Percentiles rank a stretch among this genome's conserved stretches.
phyloP scores from a whole-genome alignment of 1,140 invertebrate genomes.

The Platyura marginata region DNA sequence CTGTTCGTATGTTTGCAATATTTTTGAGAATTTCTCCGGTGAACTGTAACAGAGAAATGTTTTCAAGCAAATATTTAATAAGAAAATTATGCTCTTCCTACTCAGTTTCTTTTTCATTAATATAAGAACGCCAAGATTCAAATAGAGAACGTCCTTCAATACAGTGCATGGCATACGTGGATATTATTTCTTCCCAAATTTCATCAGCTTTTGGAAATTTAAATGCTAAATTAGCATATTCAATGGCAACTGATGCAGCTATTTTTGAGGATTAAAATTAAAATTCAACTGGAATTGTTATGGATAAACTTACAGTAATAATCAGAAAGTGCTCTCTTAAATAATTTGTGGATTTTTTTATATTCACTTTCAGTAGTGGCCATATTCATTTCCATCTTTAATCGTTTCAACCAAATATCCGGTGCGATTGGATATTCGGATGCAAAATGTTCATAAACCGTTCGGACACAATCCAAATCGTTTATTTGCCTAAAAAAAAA shows the following conservation, averaged over 20 bases:
- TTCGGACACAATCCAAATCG: constrained; percentile 8
- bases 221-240: constrained; percentile 5
- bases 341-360: constrained; percentile 5
- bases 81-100: not conserved
- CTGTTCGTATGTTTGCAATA: constrained; percentile 16
- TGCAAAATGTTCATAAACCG: constrained; percentile 7
- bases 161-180: constrained; percentile 7
- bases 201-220: constrained; percentile 2
- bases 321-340: constrained; percentile 7
- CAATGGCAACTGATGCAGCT: constrained; percentile 6
- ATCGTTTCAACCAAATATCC: constrained; percentile 8
- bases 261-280: not conserved
- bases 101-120: not conserved
- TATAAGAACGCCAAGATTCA: constrained; percentile 5
- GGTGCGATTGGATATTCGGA: constrained; percentile 7
- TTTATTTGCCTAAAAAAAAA: constrained; percentile 6
- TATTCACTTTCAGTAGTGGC: constrained; percentile 6
- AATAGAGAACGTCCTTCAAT: constrained; percentile 7
- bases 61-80: not conserved
- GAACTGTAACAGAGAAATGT: not conserved
- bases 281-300: not conserved
- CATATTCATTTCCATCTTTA: constrained; percentile 6
- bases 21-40: constrained; percentile 9
- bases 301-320: constrained; percentile 7
- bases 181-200: constrained; percentile 8